A percentile compares a stretch with the other conserved stretches of the same genome.
These are phyloP conservation scores for Choristoneura rosaceana DNA, from an alignment of 2,888 invertebrate genomes.

Conservation along the genomic window DNA sequence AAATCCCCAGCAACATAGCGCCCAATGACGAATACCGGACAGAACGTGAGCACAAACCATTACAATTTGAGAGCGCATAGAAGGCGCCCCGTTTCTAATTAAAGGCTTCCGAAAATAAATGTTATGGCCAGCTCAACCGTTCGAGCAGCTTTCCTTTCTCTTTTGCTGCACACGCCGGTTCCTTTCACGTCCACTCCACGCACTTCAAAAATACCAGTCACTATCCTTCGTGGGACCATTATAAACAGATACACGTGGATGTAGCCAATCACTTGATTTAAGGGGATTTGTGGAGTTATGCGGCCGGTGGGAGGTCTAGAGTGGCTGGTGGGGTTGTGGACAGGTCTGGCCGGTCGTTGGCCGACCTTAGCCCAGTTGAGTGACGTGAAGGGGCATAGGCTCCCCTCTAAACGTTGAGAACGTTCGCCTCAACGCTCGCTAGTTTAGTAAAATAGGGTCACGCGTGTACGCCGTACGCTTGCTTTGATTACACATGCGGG, in stretches of 20 bases:
- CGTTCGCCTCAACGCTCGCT: conserved; percentile 58
- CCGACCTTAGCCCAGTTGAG: conserved; percentile 83
- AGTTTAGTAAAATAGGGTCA: conserved; percentile 68
- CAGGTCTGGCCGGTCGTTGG: conserved; percentile 67
- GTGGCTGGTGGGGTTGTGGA: conserved; percentile 54
- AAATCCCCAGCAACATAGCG: not conserved
- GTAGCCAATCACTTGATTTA: conserved; percentile 42
- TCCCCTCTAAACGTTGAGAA: conserved; percentile 64
- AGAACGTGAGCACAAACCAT: not conserved
- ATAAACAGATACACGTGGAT: conserved; percentile 50
- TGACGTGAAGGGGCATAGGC: conserved; percentile 77
- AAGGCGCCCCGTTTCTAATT: conserved; percentile 31
- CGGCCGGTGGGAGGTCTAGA: conserved; percentile 53
- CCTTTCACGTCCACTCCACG: conserved; percentile 62
- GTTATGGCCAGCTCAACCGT: conserved; percentile 22
- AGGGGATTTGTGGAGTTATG: conserved; percentile 45
- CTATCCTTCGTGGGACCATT: conserved; percentile 53
- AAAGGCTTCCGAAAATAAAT: conserved; percentile 30
- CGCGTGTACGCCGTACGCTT: conserved; percentile 38
- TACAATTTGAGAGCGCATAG: not conserved
- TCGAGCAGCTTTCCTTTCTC: conserved; percentile 66
- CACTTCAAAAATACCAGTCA: conserved; percentile 57
- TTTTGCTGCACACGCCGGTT: conserved; percentile 62
- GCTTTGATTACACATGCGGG: conserved; percentile 20
- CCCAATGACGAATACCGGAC: not conserved